These are phyloP conservation scores for Mus caroli DNA, from an alignment of 2,797 vertebrate species.

Conservation along the genomic window DNA sequence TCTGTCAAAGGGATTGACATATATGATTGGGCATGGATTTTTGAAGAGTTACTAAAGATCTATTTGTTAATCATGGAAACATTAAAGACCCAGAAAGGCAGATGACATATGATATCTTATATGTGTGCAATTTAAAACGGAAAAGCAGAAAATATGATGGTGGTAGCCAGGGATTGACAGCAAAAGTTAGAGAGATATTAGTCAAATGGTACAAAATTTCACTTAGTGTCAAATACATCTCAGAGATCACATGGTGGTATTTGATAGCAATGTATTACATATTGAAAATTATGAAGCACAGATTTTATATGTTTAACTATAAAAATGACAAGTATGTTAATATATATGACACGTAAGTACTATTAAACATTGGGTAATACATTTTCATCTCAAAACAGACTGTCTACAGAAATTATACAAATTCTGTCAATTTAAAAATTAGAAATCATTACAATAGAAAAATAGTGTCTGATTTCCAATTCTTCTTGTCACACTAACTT, in stretches of 20 bases:
- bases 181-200: too few species aligned
- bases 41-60: background rate
- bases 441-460: background rate
- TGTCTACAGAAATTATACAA: background rate
- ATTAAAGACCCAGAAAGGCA: background rate
- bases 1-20: background rate
- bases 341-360: background rate
- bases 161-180: too few species aligned
- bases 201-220: background rate
- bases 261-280: background rate
- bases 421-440: constrained; percentile 3
- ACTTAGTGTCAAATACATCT: background rate
- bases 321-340: background rate
- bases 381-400: background rate
- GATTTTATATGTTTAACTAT: background rate
- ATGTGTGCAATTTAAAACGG: background rate
- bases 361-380: background rate
- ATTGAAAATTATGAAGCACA: background rate
- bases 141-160: background rate
- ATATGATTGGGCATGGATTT: background rate
- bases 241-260: background rate
- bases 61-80: background rate
- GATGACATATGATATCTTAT: background rate
- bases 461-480: background rate
- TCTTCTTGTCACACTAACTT: background rate